Base-by-base conservation (phyloP, 2,888 invertebrate genomes). In the Terebella lapidaria region DNA sequence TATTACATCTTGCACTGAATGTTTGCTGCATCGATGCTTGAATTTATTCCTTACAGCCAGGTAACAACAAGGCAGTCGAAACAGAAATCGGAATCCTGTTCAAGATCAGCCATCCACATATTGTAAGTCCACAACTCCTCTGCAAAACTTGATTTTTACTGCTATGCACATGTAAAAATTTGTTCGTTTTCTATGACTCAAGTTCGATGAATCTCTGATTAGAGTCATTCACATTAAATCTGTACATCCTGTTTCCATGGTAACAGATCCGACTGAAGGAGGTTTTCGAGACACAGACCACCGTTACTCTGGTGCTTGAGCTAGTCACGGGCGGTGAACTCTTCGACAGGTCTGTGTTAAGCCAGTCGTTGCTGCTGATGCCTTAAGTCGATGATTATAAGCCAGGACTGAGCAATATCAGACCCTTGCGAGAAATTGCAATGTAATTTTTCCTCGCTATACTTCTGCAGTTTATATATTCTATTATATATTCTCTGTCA, bases 271-370 rank as follows among this genome's bases (percentile, higher is more conserved):
- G 76, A 15, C 65, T 79, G 64, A 78, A 77, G 59, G 77, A 79
- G 62, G 70, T 79, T 3, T 79, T 64, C 70, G 79, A 79, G 62
- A 74, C 74, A n/a, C 68, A 64, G 5, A 69, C 67, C 18, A 65
- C 70, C 46, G 74, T 79, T 5, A 65, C 68, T 28, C 58, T 79
- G 35, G 72, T 79, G 3, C 64, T 79, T 42, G 79, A 79, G 60
- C 65, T 76, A 22, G 78, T 76, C 5, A 76, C 76, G 26, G 79
- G 79, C 24, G 79, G 78, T 49, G 78, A 79, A 64, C 67, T 79
- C 3, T 79, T 79, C 71, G 79, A 79, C 68, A 76, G 79, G 77
- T 78, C 65, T 59, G 46, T 25, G n/a, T n/a, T n/a, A n/a, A n/a
- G n/a, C n/a, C n/a, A n/a, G n/a, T n/a, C n/a, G n/a, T n/a, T n/a